These are phyloP conservation scores for Drosophila seclusa DNA, from an alignment of 2,888 invertebrate genomes.

Conservation along the genomic window DNA sequence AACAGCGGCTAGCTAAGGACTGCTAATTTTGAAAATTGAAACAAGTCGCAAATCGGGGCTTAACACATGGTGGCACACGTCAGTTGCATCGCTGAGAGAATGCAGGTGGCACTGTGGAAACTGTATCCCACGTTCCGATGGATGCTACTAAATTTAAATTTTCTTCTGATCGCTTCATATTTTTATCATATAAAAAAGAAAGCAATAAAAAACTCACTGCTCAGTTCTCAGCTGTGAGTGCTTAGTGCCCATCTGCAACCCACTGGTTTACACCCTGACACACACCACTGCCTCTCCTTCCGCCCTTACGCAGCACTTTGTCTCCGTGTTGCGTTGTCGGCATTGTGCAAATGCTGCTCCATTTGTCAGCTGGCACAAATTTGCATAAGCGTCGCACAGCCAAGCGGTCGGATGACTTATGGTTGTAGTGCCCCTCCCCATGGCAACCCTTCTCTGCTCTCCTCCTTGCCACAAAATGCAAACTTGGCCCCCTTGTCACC, in stretches of 20 bases:
- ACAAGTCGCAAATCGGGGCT: too few relatives aligned
- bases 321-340: slow-evolving; percentile 41
- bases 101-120: not conserved
- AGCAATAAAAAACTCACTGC: not conserved
- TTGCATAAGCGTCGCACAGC: slow-evolving; percentile 82
- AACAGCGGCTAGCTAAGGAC: not conserved
- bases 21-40: not conserved
- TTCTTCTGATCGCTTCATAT: not conserved
- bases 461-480: slow-evolving; percentile 13
- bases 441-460: not conserved
- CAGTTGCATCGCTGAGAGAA: not conserved
- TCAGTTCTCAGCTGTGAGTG: slow-evolving; percentile 22
- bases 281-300: not conserved
- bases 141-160: not conserved
- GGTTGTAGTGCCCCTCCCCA: slow-evolving; percentile 57
- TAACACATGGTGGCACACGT: not conserved
- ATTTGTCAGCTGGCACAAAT: slow-evolving; percentile 84
- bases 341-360: slow-evolving; percentile 82
- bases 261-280: not conserved
- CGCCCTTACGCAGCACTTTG: not conserved
- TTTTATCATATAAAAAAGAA: not conserved
- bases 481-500: slow-evolving; percentile 58
- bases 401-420: slow-evolving; percentile 78
- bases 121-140: not conserved
- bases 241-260: not conserved